These are phyloP conservation scores for Salvelinus namaycush DNA, from an alignment of 2,113 vertebrate species.

Conservation along the genomic window DNA sequence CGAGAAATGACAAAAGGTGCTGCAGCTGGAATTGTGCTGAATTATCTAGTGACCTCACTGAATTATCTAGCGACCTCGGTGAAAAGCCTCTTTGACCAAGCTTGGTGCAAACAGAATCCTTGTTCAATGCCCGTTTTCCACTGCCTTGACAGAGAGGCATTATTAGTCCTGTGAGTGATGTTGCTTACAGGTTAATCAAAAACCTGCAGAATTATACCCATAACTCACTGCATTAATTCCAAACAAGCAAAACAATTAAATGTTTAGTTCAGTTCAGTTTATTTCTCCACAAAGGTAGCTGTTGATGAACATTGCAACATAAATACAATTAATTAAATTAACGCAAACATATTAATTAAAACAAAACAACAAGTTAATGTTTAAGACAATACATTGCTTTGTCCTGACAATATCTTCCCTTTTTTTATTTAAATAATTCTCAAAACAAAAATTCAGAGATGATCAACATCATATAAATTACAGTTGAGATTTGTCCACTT, in stretches of 20 bases:
- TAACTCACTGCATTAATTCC: conserved; percentile 1
- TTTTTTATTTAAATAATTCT: conserved; percentile 58
- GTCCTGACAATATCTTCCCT: conserved; percentile 51
- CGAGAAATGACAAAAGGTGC: too few species aligned
- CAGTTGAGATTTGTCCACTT: conserved; percentile 18
- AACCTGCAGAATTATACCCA: too few species aligned
- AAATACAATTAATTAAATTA: conserved; percentile 74
- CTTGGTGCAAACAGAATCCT: too few species aligned
- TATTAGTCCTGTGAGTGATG: neutral
- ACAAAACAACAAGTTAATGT: conserved; percentile 40
- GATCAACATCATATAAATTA: conserved; percentile 26
- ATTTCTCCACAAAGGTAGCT: conserved; percentile 12
- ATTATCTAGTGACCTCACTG: too few species aligned
- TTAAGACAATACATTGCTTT: conserved; percentile 45
- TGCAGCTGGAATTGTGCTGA: too few species aligned
- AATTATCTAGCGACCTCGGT: too few species aligned
- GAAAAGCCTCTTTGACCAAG: too few species aligned
- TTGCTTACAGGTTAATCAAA: neutral
- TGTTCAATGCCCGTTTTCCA: too few species aligned
- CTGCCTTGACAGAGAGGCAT: conserved; percentile 17
- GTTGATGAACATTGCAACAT: conserved; percentile 60
- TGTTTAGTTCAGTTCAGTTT: conserved; percentile 40
- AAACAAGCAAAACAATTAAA: neutral
- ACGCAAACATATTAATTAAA: conserved; percentile 30
- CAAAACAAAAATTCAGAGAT: conserved; percentile 34